Evolutionary conservation across 2,888 invertebrate genomes (phyloP).

Genomic region (Leptura quadrifasciata): DNA sequence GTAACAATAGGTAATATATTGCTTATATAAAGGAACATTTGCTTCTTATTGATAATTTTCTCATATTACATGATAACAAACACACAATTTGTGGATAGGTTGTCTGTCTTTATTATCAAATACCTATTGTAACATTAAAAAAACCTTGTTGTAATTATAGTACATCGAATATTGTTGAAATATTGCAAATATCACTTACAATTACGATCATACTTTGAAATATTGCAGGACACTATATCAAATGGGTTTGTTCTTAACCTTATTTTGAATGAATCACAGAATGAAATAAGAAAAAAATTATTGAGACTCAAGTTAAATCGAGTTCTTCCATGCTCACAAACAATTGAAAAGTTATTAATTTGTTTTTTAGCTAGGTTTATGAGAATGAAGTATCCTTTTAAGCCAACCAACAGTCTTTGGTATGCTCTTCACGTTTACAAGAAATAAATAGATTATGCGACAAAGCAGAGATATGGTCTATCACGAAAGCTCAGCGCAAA

Average conservation of each 20-base stretch:
- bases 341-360: constrained; percentile 24
- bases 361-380: constrained; percentile 46
- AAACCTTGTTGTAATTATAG: not conserved
- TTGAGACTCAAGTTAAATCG: constrained; percentile 6
- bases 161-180: not conserved
- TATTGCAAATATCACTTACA: constrained; percentile 7
- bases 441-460: constrained; percentile 70
- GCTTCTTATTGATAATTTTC: not conserved
- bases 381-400: constrained; percentile 62
- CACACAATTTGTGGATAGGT: not conserved
- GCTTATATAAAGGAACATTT: constrained; percentile 3
- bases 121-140: not conserved
- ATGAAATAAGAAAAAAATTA: constrained; percentile 23
- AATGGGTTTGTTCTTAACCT: not conserved
- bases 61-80: not conserved
- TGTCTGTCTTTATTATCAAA: not conserved
- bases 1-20: not conserved
- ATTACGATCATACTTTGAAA: not conserved
- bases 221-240: constrained; percentile 7
- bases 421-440: constrained; percentile 71
- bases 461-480: constrained; percentile 73
- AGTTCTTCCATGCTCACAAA: constrained; percentile 43
- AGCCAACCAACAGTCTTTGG: constrained; percentile 71
- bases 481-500: constrained; percentile 71
- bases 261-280: constrained; percentile 27